Conservation (phyloP, 2,888 invertebrate species). For the Phytoseiulus persimilis region DNA sequence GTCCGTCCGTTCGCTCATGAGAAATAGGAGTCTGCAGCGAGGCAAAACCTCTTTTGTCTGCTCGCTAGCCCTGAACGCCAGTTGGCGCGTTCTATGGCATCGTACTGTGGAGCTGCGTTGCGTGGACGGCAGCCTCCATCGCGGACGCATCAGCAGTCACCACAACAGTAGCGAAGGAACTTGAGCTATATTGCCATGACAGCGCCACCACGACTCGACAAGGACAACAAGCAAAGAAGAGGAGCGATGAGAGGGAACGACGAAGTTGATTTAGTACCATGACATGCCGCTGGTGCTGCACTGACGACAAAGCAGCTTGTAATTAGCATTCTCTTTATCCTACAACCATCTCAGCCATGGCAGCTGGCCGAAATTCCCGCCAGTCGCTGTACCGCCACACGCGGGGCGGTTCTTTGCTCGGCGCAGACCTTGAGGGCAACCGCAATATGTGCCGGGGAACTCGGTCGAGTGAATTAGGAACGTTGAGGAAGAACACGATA, state of each 20-base stretch:
- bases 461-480: not conserved
- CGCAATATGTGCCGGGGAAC: not conserved
- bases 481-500: too few species aligned
- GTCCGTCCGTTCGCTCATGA: not conserved
- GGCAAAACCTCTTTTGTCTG: not conserved
- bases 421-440: not conserved
- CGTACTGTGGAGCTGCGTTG: not conserved
- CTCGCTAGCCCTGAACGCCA: not conserved
- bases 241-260: not conserved
- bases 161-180: not conserved
- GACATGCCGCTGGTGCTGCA: not conserved
- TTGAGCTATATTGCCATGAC: not conserved
- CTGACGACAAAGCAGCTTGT: not conserved
- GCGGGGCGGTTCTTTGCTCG: not conserved
- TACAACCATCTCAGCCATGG: not conserved
- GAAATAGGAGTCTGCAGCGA: not conserved
- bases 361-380: not conserved
- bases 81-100: not conserved
- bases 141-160: not conserved
- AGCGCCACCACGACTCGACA: not conserved
- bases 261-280: slow-evolving; percentile 5
- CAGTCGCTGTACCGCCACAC: not conserved
- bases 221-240: not conserved
- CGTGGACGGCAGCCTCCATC: not conserved
- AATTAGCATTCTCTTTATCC: slow-evolving; percentile 5